Conservation (phyloP, 2,888 invertebrate genomes). For the Euproctis similis region DNA sequence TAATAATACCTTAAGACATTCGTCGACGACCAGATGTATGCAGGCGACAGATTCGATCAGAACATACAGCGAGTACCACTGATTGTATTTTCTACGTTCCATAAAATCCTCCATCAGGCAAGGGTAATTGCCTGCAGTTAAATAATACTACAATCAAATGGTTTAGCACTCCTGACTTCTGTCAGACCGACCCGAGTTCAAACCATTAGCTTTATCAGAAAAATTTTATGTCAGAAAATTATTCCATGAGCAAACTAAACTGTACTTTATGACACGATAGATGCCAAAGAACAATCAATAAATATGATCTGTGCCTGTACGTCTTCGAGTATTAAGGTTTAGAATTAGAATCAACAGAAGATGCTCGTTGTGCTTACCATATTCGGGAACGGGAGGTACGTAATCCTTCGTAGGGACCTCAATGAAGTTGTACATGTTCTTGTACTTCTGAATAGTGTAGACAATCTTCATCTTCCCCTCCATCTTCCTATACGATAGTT, state of each 20-base stretch:
- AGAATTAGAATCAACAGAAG: no score
- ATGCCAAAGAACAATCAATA: no score
- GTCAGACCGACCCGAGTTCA: no score
- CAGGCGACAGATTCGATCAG: slow-evolving; percentile 76
- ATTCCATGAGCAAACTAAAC: no score
- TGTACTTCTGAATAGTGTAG: slow-evolving; percentile 54
- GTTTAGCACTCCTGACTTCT: no score
- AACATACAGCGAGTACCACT: slow-evolving; percentile 79
- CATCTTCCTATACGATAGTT: slow-evolving; percentile 73
- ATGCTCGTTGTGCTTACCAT: no score
- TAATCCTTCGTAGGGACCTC: slow-evolving; percentile 54
- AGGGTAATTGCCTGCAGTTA: slow-evolving; percentile 45
- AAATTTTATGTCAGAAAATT: no score
- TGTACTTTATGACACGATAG: no score
- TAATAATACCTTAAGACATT: slow-evolving; percentile 78
- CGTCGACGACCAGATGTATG: slow-evolving; percentile 73
- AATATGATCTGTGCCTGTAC: no score
- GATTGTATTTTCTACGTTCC: slow-evolving; percentile 61
- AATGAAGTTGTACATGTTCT: slow-evolving; percentile 68
- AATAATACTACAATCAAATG: no score
- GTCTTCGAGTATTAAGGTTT: no score
- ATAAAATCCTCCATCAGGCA: slow-evolving; percentile 72
- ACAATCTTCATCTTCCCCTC: slow-evolving; percentile 81
- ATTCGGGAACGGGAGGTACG: slow-evolving; percentile 49
- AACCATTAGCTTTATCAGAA: no score